phyloP scores from a whole-genome alignment of 2,113 vertebrate species.

The Silurus glanis region DNA sequence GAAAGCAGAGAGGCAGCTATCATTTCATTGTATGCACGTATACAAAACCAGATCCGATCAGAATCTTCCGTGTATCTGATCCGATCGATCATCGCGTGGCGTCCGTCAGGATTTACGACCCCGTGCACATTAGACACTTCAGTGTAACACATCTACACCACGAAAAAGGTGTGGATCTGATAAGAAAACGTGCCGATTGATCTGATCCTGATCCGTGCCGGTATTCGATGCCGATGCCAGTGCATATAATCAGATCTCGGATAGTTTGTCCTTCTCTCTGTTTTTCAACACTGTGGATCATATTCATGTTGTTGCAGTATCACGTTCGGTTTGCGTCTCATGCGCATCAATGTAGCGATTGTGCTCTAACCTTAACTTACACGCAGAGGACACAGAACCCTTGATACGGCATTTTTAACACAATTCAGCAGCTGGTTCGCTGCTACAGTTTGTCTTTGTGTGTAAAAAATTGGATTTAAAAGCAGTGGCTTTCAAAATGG shows the following conservation, averaged over 20 bases:
- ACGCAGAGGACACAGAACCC: not conserved
- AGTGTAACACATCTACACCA: not conserved
- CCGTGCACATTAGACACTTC: not conserved
- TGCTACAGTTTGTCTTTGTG: conserved; percentile 12
- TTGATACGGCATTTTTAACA: not conserved
- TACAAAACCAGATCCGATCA: not conserved
- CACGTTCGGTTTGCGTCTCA: not conserved
- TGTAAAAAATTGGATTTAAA: conserved; percentile 5
- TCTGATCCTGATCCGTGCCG: not conserved
- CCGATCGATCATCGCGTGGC: not conserved
- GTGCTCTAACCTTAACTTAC: conserved; percentile 7
- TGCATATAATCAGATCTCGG: not conserved
- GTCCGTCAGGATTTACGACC: no score
- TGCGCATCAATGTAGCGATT: not conserved
- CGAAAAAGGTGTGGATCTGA: not conserved
- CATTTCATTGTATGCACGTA: no score
- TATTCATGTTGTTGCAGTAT: not conserved
- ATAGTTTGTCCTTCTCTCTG: not conserved
- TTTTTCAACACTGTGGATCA: not conserved
- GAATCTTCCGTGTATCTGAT: not conserved
- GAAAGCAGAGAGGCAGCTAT: no score
- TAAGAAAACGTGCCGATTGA: not conserved
- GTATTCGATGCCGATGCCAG: not conserved
- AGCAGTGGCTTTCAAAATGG: not conserved
- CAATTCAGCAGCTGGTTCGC: conserved; percentile 18